Base-by-base conservation (phyloP, 1,140 invertebrate genomes). In the Tetranychus cinnabarinus region DNA sequence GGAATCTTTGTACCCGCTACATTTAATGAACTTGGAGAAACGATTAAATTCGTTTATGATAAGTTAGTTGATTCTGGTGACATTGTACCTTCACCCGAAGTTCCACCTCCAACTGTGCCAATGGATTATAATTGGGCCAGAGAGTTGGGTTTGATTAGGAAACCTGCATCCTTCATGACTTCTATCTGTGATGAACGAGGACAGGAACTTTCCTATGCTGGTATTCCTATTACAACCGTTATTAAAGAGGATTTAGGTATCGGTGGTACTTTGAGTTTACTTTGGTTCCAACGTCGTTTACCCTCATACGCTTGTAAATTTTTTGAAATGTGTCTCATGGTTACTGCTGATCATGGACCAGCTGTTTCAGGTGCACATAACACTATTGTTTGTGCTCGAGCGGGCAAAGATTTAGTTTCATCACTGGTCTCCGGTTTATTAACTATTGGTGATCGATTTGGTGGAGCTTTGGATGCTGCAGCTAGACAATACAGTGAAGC, bases 81-180 rank as follows among this genome's bases (percentile, higher is more conserved):
- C 0, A 88, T 99, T 66, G 79, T 88, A 12, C 88, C 87, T 0
- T 79, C 81, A 67, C 81, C 86, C 42, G 96, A 99, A 76, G 79
- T 90, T 39, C 87, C 93, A 31, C 95, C 96, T 46, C 96, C 96
- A 15, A 96, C 95, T 54, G 93, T 98, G 36, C 95, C 95, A 1
- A 98, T 99, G 95, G 95, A 98, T 72, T 99, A 93, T 73, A 87
- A 83, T 62, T 99, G 95, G 95, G 95, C 95, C 3, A 69, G 86
- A 82, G 96, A 99, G 77, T 75, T 99, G 55, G 96, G 96, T 15
- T 73, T 98, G 0, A 99, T 99, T 68, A 80, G 96, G 48, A 99
- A 99, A 72, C 96, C 96, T 45, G 95, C 95, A 1, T 95, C 91
- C 0, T 98, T 99, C 72, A 97, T 98, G 86, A 97, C 93, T 15